phyloP scores from a whole-genome alignment of 2,888 invertebrate species.

The Gastracanthus pulcherrimus region DNA sequence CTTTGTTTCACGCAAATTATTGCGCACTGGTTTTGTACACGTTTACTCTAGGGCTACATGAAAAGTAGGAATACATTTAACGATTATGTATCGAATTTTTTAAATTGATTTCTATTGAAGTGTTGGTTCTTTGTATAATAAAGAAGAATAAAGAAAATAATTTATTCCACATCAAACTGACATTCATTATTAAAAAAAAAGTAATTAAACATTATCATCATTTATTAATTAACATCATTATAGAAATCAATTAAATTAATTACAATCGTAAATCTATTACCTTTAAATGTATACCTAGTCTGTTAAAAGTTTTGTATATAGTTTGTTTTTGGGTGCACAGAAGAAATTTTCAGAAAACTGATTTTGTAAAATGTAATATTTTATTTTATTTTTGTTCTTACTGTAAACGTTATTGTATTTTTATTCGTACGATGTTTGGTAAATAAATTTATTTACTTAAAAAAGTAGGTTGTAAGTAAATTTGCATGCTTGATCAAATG shows the following conservation, averaged over 20 bases:
- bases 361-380: no score
- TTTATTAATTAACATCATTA: no score
- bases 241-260: no score
- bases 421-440: not conserved
- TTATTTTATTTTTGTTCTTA: no score
- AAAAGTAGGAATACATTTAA: constrained; percentile 1
- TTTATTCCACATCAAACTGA: no score
- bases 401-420: no score
- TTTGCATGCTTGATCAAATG: constrained; percentile 7
- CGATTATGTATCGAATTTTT: no score
- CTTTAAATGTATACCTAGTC: not conserved
- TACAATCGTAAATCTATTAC: not conserved
- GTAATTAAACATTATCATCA: no score
- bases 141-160: not conserved
- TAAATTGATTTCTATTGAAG: not conserved
- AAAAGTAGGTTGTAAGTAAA: not conserved
- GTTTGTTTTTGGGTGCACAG: not conserved
- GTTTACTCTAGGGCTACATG: not conserved
- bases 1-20: constrained; percentile 17
- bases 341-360: no score
- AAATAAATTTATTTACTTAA: no score
- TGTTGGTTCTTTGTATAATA: not conserved
- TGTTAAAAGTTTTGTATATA: constrained; percentile 9
- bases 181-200: no score
- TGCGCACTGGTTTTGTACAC: constrained; percentile 21